A percentile compares a stretch with the other conserved stretches of the same genome.
Conservation (phyloP, 92 coral and sea anemone species). For the Bergia sp. region DNA sequence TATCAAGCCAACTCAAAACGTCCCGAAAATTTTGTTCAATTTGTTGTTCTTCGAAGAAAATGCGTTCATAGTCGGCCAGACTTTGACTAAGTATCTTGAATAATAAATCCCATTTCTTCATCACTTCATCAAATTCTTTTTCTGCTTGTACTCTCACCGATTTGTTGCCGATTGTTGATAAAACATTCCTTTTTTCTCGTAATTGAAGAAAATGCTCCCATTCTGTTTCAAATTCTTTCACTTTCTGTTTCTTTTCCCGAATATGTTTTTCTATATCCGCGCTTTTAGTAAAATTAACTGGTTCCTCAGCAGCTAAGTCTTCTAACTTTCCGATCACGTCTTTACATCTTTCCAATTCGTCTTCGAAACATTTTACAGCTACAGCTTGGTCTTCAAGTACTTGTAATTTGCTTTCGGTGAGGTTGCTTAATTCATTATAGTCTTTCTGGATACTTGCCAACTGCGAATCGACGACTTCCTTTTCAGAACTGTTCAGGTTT, state of each 20-base stretch:
- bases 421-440: constrained; percentile 40
- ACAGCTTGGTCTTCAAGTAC: constrained; percentile 30
- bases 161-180: constrained; percentile 1
- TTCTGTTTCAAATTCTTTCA: constrained; percentile 51
- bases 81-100: constrained; percentile 61
- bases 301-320: constrained; percentile 45
- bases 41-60: constrained; percentile 57
- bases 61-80: constrained; percentile 59
- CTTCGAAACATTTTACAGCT: constrained; percentile 52
- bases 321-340: constrained; percentile 50
- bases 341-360: constrained; percentile 58
- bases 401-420: constrained; percentile 25
- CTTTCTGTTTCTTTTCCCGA: constrained; percentile 55
- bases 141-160: constrained; percentile 40
- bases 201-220: constrained; percentile 16
- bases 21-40: constrained; percentile 64
- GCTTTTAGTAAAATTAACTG: constrained; percentile 28
- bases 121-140: constrained; percentile 50
- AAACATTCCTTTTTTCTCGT: constrained; percentile 11
- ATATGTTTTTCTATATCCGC: constrained; percentile 68
- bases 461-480: constrained; percentile 44
- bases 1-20: constrained; percentile 69
- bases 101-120: constrained; percentile 66
- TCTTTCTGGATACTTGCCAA: constrained; percentile 24
- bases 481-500: constrained; percentile 54